Conservation (phyloP, 2,797 vertebrate species). For the Rhabdophis nuchalis region DNA sequence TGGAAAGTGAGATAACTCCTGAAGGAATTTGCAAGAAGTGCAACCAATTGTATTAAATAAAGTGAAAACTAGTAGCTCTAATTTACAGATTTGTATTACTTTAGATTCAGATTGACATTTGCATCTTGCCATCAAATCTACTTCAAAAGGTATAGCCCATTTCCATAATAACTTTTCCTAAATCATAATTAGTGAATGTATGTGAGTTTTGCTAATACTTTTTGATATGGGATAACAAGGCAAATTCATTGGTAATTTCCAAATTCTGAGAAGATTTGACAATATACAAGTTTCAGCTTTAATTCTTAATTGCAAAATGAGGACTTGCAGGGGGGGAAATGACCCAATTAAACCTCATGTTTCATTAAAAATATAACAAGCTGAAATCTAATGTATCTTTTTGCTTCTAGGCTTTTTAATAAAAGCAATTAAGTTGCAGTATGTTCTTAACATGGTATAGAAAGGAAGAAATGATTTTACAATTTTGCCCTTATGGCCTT, state of each 20-base stretch:
- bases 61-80: not conserved
- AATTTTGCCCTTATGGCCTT: not conserved
- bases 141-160: constrained; percentile 23
- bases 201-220: constrained; percentile 40
- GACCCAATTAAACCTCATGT: constrained; percentile 43
- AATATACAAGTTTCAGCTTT: constrained; percentile 17
- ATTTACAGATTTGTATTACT: not conserved
- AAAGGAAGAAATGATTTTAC: constrained; percentile 1
- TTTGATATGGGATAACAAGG: constrained; percentile 42
- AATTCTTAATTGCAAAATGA: constrained; percentile 49
- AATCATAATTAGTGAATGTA: constrained; percentile 19
- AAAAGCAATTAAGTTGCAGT: constrained; percentile 31
- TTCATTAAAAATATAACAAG: constrained; percentile 34
- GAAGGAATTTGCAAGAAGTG: not conserved
- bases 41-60: not conserved
- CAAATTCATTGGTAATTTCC: constrained; percentile 46
- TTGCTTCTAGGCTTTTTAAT: constrained; percentile 23
- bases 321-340: constrained; percentile 27
- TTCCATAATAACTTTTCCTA: constrained; percentile 31
- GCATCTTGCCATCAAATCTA: not conserved
- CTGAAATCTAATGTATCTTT: constrained; percentile 11
- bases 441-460: constrained; percentile 14
- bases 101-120: not conserved
- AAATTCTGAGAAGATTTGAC: constrained; percentile 24
- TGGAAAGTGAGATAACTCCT: not conserved